A percentile compares a stretch with the other conserved stretches of the same genome.
These are phyloP conservation scores for Lathronympha strigana DNA, from an alignment of 2,888 invertebrate species.

Conservation along the genomic window DNA sequence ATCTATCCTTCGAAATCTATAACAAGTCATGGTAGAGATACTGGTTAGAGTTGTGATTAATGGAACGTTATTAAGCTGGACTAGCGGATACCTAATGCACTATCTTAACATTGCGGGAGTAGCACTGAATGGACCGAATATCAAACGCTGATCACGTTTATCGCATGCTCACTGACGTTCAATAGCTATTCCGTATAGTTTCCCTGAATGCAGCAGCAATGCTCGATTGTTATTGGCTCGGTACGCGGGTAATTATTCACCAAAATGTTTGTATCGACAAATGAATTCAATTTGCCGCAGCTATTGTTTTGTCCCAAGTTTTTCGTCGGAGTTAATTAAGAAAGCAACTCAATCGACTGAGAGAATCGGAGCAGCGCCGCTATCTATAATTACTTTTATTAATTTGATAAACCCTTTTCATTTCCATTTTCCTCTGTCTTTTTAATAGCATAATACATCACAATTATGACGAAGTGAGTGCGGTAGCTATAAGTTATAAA, in stretches of 20 bases:
- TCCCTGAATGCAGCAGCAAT: conserved; percentile 21
- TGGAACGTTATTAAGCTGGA: conserved; percentile 46
- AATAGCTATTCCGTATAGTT: conserved; percentile 25
- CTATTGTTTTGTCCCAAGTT: conserved; percentile 34
- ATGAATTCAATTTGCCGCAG: conserved; percentile 36
- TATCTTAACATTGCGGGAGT: conserved; percentile 35
- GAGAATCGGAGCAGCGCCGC: conserved; percentile 32
- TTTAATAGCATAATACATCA: conserved; percentile 32
- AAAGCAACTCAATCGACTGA: conserved; percentile 39
- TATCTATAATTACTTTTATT: conserved; percentile 40
- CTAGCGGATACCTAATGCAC: conserved; percentile 32
- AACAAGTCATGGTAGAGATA: no score
- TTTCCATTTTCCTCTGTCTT: conserved; percentile 2
- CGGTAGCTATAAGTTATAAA: conserved; percentile 37
- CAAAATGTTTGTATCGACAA: conserved; percentile 33
- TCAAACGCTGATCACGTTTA: conserved; percentile 35
- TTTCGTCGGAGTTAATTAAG: conserved; percentile 38
- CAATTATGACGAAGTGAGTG: conserved; percentile 26
- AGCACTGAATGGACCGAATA: conserved; percentile 38
- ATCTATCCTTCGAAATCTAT: no score
- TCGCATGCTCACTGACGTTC: conserved; percentile 23
- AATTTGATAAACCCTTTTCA: conserved; percentile 37
- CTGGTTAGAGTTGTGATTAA: conserved; percentile 46
- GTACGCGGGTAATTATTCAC: conserved; percentile 27
- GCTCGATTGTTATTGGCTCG: conserved; percentile 3